A percentile compares a stretch with the other conserved stretches of the same genome.
These are phyloP conservation scores for Gallinago undulata DNA, from an alignment of 2,113 vertebrate genomes.

Conservation along the genomic window DNA sequence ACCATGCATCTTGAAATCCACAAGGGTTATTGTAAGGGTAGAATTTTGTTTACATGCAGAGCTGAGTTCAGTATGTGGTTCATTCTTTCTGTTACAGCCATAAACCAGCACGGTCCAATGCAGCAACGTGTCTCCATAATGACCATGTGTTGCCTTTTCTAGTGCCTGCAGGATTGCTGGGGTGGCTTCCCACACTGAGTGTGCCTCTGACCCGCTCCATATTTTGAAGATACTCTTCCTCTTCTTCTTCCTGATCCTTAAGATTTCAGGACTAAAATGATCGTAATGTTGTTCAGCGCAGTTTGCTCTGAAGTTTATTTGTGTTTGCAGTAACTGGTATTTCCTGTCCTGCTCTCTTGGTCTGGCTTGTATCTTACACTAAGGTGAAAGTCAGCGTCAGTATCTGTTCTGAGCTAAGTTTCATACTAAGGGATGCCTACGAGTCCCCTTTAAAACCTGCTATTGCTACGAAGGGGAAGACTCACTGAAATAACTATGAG, in stretches of 20 bases:
- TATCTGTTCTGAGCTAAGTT: not conserved
- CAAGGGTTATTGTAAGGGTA: not conserved
- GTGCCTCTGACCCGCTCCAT: not conserved
- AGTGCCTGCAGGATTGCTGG: not conserved
- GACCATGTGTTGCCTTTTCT: not conserved
- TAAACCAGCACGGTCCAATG: not conserved
- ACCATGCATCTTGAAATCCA: not conserved
- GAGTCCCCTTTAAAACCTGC: not conserved
- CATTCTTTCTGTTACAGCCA: not conserved
- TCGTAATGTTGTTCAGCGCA: accelerated
- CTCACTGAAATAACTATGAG: not conserved
- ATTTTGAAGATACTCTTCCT: not conserved
- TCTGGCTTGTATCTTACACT: not conserved
- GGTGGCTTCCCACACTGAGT: not conserved
- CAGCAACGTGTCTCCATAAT: not conserved
- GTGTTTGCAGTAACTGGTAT: not conserved
- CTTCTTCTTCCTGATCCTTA: not conserved
- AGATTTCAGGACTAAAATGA: not conserved
- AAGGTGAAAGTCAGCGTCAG: not conserved
- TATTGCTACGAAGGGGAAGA: not conserved
- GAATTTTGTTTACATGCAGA: not conserved
- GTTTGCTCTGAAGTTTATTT: not conserved
- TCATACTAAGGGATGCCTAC: not conserved
- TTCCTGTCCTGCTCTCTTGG: not conserved
- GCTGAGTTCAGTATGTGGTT: not conserved